A percentile compares a stretch with the other conserved stretches of the same genome.
phyloP scores from a whole-genome alignment of 2,888 invertebrate species.

The Rotaria magnacalcarata region DNA sequence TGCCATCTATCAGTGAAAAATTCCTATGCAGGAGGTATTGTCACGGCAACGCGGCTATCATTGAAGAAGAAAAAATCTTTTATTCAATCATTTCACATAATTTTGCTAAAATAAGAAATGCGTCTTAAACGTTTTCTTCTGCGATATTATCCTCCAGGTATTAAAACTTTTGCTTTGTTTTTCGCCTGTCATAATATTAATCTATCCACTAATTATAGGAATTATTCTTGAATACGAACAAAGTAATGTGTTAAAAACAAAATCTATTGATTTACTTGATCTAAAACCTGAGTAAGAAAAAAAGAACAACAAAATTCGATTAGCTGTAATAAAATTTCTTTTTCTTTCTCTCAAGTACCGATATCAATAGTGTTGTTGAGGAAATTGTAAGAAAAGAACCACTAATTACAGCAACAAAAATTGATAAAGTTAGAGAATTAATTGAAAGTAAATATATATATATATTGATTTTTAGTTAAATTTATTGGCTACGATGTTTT shows the following conservation, averaged over 20 bases:
- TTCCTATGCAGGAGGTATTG: not conserved
- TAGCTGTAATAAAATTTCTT: too few relatives aligned
- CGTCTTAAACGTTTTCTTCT: conserved; percentile 58
- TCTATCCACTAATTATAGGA: conserved; percentile 51
- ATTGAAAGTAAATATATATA: conserved; percentile 54
- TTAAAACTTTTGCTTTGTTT: not conserved
- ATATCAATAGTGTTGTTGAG: conserved; percentile 57
- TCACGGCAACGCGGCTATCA: not conserved
- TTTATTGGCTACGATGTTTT: conserved; percentile 26
- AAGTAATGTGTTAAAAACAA: conserved; percentile 57
- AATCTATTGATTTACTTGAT: conserved; percentile 58
- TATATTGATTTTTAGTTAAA: not conserved
- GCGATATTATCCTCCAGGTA: conserved; percentile 60
- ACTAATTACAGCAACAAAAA: conserved; percentile 56
- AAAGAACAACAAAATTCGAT: too few relatives aligned
- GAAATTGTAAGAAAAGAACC: conserved; percentile 58
- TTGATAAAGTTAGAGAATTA: conserved; percentile 57
- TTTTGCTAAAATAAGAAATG: conserved; percentile 49
- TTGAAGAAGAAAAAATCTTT: not conserved
- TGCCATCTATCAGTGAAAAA: not conserved
- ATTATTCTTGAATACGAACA: conserved; percentile 60
- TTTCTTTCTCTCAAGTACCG: conserved; percentile 52
- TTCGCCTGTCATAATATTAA: not conserved
- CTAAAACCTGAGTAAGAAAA: conserved; percentile 56
- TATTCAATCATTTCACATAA: not conserved